phyloP scores from a whole-genome alignment of 2,113 vertebrate species.

The Aplodontia rufa region DNA sequence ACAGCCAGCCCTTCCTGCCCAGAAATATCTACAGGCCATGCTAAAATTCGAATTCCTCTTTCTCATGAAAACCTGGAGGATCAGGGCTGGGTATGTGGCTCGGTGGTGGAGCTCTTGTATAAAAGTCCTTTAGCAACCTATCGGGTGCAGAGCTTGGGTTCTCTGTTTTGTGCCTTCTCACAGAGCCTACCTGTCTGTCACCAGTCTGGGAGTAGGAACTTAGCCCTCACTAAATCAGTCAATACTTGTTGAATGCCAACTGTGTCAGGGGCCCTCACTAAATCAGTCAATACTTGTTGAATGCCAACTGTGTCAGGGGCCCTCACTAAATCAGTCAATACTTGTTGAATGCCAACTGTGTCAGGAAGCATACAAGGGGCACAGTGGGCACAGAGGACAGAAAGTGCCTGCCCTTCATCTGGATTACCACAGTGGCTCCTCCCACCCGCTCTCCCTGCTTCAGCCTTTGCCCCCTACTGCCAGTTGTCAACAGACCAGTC shows the following conservation, averaged over 20 bases:
- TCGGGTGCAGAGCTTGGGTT: background rate
- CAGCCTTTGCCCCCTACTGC: background rate
- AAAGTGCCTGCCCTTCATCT: no score
- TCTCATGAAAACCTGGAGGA: background rate
- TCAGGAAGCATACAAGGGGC: background rate
- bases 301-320: no score
- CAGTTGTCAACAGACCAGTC: background rate
- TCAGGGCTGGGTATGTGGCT: background rate
- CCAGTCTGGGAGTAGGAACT: background rate
- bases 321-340: background rate
- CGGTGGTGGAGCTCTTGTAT: background rate
- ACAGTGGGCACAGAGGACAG: background rate
- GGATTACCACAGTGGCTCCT: no score
- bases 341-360: background rate
- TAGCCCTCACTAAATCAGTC: no score
- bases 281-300: no score
- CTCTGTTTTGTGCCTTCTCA: background rate
- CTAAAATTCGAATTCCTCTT: background rate
- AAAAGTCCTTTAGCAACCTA: background rate
- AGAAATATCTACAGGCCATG: background rate
- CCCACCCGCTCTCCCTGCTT: background rate
- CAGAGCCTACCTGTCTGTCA: background rate
- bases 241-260: no score
- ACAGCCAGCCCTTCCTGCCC: background rate
- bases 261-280: no score